Evolutionary conservation across 2,113 vertebrate genomes (phyloP).

Genomic region (Fulmarus glacialis): DNA sequence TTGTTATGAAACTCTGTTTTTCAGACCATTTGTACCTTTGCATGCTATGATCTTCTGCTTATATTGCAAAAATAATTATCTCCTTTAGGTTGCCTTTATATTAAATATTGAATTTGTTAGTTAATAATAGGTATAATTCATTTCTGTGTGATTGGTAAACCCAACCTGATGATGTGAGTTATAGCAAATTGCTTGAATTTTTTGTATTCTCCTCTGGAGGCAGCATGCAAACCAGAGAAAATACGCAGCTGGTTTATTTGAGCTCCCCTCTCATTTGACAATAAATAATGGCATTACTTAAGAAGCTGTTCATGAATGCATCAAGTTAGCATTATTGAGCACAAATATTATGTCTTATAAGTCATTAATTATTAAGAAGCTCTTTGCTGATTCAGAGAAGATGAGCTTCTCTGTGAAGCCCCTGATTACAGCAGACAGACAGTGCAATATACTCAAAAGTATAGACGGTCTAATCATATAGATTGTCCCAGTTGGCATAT

Average conservation of each 20-base stretch:
- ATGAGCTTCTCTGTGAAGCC: neutral
- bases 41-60: neutral
- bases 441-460: neutral
- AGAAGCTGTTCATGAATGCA: neutral
- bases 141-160: neutral
- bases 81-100: neutral
- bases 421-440: neutral
- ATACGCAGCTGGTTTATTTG: neutral
- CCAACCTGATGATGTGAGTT: neutral
- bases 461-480: neutral
- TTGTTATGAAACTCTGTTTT: neutral
- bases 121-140: neutral
- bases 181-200: neutral
- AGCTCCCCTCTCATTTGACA: neutral
- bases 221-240: neutral
- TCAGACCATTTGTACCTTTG: neutral
- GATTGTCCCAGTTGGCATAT: neutral
- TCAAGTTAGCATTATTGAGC: conserved; percentile 13
- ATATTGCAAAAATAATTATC: neutral
- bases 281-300: neutral
- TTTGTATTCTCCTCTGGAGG: neutral
- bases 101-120: neutral
- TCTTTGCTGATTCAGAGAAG: neutral
- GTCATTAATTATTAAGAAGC: neutral
- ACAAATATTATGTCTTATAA: neutral